A percentile compares a stretch with the other conserved stretches of the same genome.
phyloP scores from a whole-genome alignment of 2,113 vertebrate genomes.

The Erpornis zantholeuca region DNA sequence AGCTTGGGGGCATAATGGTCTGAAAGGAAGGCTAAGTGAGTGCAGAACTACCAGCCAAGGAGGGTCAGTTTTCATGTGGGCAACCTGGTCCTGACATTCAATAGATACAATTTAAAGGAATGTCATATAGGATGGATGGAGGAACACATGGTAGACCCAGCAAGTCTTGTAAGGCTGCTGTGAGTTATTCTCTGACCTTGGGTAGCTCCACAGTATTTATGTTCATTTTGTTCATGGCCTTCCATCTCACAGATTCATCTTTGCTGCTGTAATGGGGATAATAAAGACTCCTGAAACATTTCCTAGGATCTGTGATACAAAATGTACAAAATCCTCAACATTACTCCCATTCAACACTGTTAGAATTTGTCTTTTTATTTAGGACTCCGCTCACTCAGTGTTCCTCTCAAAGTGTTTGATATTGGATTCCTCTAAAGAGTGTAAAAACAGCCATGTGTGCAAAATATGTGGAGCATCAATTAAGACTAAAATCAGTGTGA shows the following conservation, averaged over 20 bases:
- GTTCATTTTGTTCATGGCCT: background rate
- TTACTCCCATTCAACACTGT: background rate
- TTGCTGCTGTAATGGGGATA: background rate
- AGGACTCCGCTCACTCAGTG: background rate
- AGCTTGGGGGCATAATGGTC: background rate
- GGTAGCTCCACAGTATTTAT: background rate
- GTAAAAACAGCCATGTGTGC: background rate
- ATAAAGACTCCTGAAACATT: background rate
- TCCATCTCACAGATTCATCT: background rate
- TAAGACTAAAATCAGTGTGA: background rate
- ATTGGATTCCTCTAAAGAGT: background rate
- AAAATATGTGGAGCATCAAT: background rate
- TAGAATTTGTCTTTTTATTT: background rate
- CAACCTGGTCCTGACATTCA: background rate
- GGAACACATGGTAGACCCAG: background rate
- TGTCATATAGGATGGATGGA: background rate
- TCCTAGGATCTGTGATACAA: background rate
- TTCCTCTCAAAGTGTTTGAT: background rate
- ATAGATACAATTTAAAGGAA: background rate
- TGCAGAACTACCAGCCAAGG: background rate
- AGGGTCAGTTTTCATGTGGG: background rate
- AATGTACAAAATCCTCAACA: background rate
- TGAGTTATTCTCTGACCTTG: constrained; percentile 2
- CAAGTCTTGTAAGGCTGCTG: background rate
- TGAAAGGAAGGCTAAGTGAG: background rate